phyloP scores from a whole-genome alignment of 2,797 vertebrate species.

The Sebastes matsubarae region DNA sequence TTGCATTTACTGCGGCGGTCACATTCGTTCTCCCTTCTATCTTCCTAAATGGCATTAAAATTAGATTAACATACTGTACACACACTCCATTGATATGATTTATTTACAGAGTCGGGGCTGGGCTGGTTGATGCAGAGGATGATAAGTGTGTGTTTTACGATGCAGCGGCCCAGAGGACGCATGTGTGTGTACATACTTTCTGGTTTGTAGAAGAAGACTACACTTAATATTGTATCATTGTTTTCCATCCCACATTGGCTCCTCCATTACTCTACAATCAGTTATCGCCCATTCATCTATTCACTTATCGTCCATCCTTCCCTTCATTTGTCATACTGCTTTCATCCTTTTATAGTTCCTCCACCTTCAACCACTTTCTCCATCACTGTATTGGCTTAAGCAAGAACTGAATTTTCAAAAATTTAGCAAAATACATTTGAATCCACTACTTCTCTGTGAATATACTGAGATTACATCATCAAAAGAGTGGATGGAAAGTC shows the following conservation, averaged over 20 bases:
- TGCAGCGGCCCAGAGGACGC: slow-evolving; percentile 20
- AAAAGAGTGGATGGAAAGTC: not conserved
- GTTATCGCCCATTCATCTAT: slow-evolving; percentile 6
- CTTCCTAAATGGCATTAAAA: slow-evolving; percentile 68
- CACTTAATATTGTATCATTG: slow-evolving; percentile 10
- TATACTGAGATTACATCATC: not conserved
- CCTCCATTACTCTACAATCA: not conserved
- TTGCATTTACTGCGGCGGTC: slow-evolving; percentile 40
- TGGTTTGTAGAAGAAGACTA: slow-evolving; percentile 16
- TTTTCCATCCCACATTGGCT: not conserved
- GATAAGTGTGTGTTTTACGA: slow-evolving; percentile 43
- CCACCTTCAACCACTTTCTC: not conserved
- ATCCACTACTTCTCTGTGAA: not conserved
- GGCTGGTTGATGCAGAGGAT: slow-evolving; percentile 31
- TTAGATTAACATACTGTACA: slow-evolving; percentile 57
- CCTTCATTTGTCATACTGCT: not conserved
- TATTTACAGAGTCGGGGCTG: slow-evolving; percentile 49
- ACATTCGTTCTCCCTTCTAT: slow-evolving; percentile 35
- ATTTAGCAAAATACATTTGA: not conserved
- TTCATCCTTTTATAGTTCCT: not conserved
- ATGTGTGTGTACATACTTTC: slow-evolving; percentile 2
- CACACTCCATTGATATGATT: slow-evolving; percentile 55
- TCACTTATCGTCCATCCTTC: not conserved
- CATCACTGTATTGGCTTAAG: not conserved
- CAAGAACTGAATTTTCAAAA: not conserved